Base-by-base conservation (phyloP, 2,888 invertebrate genomes). In the Mesorhabditis belari region DNA sequence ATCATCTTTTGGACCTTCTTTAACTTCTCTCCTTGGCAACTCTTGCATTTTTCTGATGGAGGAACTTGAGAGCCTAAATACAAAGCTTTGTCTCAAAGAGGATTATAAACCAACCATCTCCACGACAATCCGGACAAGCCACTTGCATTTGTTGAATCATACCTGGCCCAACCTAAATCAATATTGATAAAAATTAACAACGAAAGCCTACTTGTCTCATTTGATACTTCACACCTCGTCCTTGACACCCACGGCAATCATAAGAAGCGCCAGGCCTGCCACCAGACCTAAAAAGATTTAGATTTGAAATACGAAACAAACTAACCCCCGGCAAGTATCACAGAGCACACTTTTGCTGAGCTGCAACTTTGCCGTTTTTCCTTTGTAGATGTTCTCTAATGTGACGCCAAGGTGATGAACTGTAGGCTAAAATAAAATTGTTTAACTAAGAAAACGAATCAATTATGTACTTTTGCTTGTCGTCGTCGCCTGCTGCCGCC, bases 331-430 rank as follows among this genome's bases (percentile, higher is more conserved):
- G 83, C 91, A 91, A 65, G 86, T 84, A 54, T 85, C 84, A 83
- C 91, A 91, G 73, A 90, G 87, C 29, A 90, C 87, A 83, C 89
- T 90, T 85, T 89, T 89, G 81, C 88, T 88, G 63, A 91, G 85
- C 80, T 90, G 89, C 73, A 91, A 83, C 81, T 90, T 90, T 2
- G 89, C 85, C 55, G 88, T 88, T 83, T 90, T 91, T 9, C 93
- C 93, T 83, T 90, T 88, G 82, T 92, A 94, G 81, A 93, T 85
- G 80, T 92, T 91, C 83, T 93, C 92, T 75, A 94, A 83, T 6
- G 91, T 87, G 5, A 94, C 90, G 83, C 86, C 64, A 23, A 92
- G 83, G 21, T 89, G 88, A 81, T 91, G 88, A 64, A 90, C 85
- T 25, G 91, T 89, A 81, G 91, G 90, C 49, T 65, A 66, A 35